phyloP scores from a whole-genome alignment of 2,888 invertebrate species.

The Thelaira solivaga region DNA sequence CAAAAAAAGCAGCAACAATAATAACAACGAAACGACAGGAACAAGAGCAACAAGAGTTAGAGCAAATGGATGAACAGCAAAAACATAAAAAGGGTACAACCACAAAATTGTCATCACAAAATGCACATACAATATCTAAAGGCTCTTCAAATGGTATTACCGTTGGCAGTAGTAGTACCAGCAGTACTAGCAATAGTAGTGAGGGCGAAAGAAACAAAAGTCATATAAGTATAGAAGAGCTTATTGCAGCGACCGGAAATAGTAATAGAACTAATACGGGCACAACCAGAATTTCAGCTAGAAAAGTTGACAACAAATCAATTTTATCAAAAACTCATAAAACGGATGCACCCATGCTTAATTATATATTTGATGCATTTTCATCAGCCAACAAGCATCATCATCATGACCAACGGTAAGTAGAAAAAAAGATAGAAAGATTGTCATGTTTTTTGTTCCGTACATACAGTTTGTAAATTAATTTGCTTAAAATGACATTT shows the following conservation, averaged over 20 bases:
- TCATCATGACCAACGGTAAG: constrained; percentile 82
- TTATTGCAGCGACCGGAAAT: constrained; percentile 41
- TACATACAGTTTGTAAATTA: too few species aligned
- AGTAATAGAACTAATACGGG: constrained; percentile 40
- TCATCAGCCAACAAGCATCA: constrained; percentile 84
- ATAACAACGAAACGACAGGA: constrained; percentile 5
- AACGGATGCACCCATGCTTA: constrained; percentile 84
- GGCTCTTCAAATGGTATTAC: constrained; percentile 20
- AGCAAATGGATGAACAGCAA: too few species aligned
- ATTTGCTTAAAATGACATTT: too few species aligned
- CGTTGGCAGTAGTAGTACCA: constrained; percentile 38
- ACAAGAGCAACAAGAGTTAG: too few species aligned
- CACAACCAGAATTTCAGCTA: constrained; percentile 65
- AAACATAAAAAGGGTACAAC: constrained; percentile 30
- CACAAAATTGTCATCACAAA: constrained; percentile 36
- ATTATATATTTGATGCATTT: constrained; percentile 85
- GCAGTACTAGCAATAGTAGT: too few species aligned
- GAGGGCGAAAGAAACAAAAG: constrained; percentile 31
- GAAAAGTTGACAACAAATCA: constrained; percentile 72
- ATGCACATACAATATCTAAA: constrained; percentile 47
- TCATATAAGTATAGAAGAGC: constrained; percentile 3
- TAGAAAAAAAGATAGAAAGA: too few species aligned
- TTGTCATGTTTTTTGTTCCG: background rate
- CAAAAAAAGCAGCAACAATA: constrained; percentile 19
- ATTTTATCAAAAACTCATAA: constrained; percentile 78